phyloP scores from a whole-genome alignment of 2,113 vertebrate species.

The Thermophis baileyi region DNA sequence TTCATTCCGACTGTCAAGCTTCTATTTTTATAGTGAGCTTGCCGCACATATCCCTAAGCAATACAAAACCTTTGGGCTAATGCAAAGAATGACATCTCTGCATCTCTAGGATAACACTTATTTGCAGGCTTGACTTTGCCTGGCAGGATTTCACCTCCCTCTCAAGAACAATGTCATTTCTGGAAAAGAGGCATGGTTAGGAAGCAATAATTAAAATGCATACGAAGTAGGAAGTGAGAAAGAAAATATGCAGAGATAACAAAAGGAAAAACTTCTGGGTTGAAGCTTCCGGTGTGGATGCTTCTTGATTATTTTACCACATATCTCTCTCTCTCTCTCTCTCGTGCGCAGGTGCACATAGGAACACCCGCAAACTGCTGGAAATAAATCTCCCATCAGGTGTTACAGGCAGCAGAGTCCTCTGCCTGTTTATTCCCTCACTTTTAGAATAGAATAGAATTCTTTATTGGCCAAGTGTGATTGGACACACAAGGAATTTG shows the following conservation, averaged over 20 bases:
- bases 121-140: conserved; percentile 75
- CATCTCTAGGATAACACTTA: conserved; percentile 75
- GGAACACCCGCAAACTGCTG: background rate
- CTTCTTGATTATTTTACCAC: conserved; percentile 60
- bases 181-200: conserved; percentile 46
- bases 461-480: too few relatives aligned
- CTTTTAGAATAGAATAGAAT: too few relatives aligned
- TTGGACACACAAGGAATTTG: too few relatives aligned
- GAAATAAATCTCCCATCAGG: background rate
- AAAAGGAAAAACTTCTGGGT: conserved; percentile 27
- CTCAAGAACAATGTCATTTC: conserved; percentile 68
- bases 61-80: conserved; percentile 81
- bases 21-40: conserved; percentile 80
- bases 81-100: conserved; percentile 78
- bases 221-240: conserved; percentile 29
- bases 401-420: background rate
- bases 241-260: conserved; percentile 20
- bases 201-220: conserved; percentile 37
- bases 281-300: conserved; percentile 47
- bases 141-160: conserved; percentile 49
- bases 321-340: background rate
- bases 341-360: background rate
- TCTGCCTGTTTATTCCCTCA: background rate
- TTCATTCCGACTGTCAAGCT: conserved; percentile 78
- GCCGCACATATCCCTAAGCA: conserved; percentile 76